These are phyloP conservation scores for Dione vanillae DNA, from an alignment of 2,888 invertebrate genomes.

Conservation along the genomic window DNA sequence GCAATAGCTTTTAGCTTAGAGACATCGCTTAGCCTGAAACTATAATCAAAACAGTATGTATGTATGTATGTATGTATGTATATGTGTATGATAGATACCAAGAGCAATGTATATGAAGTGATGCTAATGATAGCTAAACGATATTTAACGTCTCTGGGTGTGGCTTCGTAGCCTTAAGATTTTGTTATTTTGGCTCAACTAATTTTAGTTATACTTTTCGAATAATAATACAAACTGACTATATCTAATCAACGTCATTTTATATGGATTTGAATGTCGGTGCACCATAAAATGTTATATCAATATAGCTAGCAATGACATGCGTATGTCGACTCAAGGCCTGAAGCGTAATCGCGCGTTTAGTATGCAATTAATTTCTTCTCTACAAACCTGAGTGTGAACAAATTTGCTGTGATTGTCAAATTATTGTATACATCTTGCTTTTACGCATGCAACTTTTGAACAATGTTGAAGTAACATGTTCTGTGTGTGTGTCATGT, in stretches of 20 bases:
- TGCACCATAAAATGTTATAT: slow-evolving; percentile 16
- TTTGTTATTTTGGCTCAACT: background rate
- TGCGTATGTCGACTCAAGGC: slow-evolving; percentile 22
- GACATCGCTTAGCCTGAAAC: no score
- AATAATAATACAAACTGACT: no score
- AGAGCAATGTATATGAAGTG: no score
- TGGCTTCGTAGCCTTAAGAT: no score
- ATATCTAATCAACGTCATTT: background rate
- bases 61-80: no score
- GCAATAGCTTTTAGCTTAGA: no score
- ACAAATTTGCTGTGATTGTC: background rate
- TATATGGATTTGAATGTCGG: slow-evolving; percentile 8
- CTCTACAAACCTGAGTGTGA: background rate
- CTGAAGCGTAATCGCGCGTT: background rate
- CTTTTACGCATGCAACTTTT: no score
- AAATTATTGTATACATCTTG: no score
- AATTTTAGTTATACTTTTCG: background rate
- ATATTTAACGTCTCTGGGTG: no score
- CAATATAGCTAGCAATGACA: background rate
- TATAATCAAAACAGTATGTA: no score
- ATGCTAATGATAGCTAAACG: no score
- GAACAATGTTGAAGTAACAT: background rate
- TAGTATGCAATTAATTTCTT: slow-evolving; percentile 23
- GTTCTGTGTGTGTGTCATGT: background rate
- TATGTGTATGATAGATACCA: no score